Base-by-base conservation (phyloP, 2,113 vertebrate genomes). In the Propithecus coquereli region DNA sequence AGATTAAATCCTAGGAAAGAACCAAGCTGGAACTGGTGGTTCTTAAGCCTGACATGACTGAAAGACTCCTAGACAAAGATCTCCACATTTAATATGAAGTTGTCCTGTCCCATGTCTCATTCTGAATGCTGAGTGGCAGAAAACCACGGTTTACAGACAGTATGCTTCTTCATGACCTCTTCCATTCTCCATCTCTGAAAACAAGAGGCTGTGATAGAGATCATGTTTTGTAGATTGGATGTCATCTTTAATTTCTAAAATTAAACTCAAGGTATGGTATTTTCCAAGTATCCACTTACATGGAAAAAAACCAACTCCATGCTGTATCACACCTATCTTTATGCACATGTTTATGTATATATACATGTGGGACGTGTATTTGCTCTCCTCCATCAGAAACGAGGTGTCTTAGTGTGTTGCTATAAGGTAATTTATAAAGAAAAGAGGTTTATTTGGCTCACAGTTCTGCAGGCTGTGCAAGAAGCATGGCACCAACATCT, bases 41-140 rank as follows among this genome's bases (percentile, higher is more conserved):
- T 14, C 6, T 27, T 40, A 77, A 4, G 57, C 2, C 34, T 10
- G n/a, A 45, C 2, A 0, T 3, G 57, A 61, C 23, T 4, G 23
- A 34, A 37, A 37, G 65, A 61, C 14, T 16, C 47, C 9, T 20
- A 7, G 71, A 70, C 37, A n/a, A 18, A 22, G 4, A 10, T 11
- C 34, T 65, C 12, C 5, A 0, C 3, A 13, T 79, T 57, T 47
- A 68, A n/a, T 20, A 6, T 0, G 57, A 81, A 34, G 10, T 3
- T 65, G 40, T 54, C 14, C 2, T 3, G 16, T 2, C 57, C 52
- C 23, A 0, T 1, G 23, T 22, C 25, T 57, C n/a, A 25, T 61
- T 7, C 50, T 45, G 50, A 59, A 34, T 25, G 2, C 0, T 9
- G 4, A 76, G 8, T 2, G 50, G 11, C 22, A 54, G 89, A 40